Evolutionary conservation across 2,113 vertebrate species (phyloP).

Genomic region (Vombatus ursinus): DNA sequence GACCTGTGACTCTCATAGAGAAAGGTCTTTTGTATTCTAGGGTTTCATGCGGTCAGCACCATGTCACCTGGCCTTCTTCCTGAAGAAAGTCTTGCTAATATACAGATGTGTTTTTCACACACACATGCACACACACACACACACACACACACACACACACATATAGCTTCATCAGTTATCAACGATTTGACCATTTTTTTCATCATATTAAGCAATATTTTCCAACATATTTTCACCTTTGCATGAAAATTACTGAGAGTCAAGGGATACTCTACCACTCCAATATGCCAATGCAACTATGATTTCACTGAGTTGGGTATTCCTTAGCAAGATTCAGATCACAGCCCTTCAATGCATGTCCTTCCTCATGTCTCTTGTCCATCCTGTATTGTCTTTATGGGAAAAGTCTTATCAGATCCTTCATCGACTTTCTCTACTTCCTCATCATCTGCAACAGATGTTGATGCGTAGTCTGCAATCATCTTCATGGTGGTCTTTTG

Average conservation of each 20-base stretch:
- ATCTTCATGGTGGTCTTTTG: not conserved
- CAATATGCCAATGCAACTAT: not conserved
- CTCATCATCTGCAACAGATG: not conserved
- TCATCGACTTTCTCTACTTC: not conserved
- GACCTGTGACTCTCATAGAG: not conserved
- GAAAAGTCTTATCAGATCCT: not conserved
- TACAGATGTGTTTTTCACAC: not conserved
- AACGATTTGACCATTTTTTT: not conserved
- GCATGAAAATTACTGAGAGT: not conserved
- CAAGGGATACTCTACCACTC: not conserved
- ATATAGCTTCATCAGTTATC: not conserved
- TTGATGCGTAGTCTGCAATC: not conserved
- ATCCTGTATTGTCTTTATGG: not conserved
- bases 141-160: too few relatives aligned
- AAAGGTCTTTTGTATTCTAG: not conserved
- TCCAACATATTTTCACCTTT: not conserved
- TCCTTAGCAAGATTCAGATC: not conserved
- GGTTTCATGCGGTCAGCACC: not conserved
- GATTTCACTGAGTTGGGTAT: not conserved
- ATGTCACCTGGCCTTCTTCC: not conserved
- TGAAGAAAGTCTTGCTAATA: not conserved
- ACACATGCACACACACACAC: too few relatives aligned
- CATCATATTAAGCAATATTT: not conserved
- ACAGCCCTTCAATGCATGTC: not conserved
- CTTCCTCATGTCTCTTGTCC: not conserved